Conservation (phyloP, 2,888 invertebrate species). For the Cerastis rubricosa region DNA sequence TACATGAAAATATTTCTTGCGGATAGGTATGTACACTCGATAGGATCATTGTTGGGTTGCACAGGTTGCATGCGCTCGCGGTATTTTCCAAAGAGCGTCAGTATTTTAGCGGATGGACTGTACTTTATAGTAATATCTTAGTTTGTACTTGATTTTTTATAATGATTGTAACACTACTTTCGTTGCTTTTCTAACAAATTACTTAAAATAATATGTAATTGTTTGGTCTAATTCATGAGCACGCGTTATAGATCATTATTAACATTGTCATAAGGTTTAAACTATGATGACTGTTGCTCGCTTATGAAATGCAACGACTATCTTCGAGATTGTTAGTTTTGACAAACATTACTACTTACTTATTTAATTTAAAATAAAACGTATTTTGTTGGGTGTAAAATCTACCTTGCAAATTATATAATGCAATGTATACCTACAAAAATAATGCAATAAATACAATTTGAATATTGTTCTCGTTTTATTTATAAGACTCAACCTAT, state of each 20-base stretch:
- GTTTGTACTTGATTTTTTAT: constrained; percentile 20
- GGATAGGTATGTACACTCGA: not conserved
- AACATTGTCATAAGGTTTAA: not conserved
- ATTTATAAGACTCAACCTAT: constrained; percentile 4
- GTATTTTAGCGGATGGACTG: constrained; percentile 6
- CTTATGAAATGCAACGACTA: constrained; percentile 5
- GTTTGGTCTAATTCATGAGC: constrained; percentile 10
- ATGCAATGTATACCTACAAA: constrained; percentile 1
- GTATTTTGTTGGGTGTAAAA: not conserved
- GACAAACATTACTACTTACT: not conserved
- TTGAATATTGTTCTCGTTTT: constrained; percentile 14
- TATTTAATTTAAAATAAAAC: not conserved
- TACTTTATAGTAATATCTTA: not conserved
- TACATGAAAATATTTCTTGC: not conserved
- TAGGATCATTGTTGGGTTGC: not conserved
- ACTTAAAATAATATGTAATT: not conserved
- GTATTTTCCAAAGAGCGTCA: not conserved
- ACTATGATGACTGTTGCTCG: not conserved
- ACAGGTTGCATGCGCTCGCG: not conserved
- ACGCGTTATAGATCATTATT: not conserved
- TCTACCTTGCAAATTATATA: not conserved
- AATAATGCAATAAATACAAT: constrained; percentile 19
- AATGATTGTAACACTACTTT: constrained; percentile 2
- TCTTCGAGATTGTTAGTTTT: constrained; percentile 18
- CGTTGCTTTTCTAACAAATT: not conserved